Evolutionary conservation across 2,113 vertebrate genomes (phyloP).

Genomic region (Gymnobelideus leadbeateri): DNA sequence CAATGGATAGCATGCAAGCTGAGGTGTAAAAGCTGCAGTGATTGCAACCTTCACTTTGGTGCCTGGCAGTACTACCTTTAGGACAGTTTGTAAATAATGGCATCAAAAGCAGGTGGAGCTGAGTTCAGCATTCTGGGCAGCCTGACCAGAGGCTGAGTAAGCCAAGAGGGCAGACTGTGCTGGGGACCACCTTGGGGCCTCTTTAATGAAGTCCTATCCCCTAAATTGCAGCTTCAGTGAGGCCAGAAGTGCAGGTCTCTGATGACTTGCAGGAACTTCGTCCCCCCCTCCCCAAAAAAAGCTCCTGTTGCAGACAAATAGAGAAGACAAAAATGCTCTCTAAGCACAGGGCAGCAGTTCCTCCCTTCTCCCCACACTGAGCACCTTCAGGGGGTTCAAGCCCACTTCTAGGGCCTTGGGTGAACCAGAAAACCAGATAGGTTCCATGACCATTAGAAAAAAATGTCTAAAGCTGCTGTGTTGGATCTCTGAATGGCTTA

Average conservation of each 20-base stretch:
- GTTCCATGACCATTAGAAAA: neutral
- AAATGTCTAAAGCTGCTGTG: neutral
- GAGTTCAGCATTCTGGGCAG: neutral
- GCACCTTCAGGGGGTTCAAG: neutral
- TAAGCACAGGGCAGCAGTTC: neutral
- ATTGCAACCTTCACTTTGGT: neutral
- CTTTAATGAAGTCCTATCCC: neutral
- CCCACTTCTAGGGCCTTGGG: neutral
- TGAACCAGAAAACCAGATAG: neutral
- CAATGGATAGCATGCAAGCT: neutral
- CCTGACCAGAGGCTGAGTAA: neutral
- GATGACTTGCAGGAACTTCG: neutral
- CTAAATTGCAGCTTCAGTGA: neutral
- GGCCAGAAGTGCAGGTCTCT: neutral
- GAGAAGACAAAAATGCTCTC: neutral
- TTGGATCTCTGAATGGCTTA: neutral
- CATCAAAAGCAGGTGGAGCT: neutral
- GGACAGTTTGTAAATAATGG: neutral
- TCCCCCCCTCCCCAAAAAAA: neutral
- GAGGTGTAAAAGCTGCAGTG: neutral
- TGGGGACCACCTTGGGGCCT: neutral
- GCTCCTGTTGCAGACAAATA: conserved; percentile 9
- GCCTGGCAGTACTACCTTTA: neutral
- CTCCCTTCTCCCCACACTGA: neutral
- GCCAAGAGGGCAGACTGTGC: neutral